These are phyloP conservation scores for Cyphomyrus discorhynchus DNA, from an alignment of 2,113 vertebrate genomes.

Conservation along the genomic window DNA sequence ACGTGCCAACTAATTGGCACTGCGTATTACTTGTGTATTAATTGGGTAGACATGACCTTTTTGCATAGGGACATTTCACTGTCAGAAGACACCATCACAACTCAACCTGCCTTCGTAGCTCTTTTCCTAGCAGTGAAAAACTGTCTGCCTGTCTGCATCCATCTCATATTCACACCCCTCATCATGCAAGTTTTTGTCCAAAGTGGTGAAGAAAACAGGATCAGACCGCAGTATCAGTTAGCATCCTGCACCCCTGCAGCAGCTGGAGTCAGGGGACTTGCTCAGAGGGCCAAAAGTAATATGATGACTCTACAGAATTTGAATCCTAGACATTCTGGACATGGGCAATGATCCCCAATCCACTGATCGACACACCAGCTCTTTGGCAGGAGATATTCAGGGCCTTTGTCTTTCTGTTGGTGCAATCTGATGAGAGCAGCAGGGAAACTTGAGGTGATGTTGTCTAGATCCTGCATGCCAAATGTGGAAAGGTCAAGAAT, in stretches of 20 bases:
- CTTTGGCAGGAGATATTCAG: not conserved
- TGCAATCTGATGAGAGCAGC: not conserved
- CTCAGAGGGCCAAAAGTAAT: not conserved
- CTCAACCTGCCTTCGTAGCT: not conserved
- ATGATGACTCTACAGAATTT: not conserved
- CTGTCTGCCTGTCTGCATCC: too few species aligned
- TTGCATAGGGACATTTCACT: not conserved
- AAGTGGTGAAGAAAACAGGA: not conserved
- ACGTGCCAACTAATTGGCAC: not conserved
- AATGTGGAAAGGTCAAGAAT: not conserved
- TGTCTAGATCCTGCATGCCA: not conserved
- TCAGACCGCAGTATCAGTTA: not conserved
- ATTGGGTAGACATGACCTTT: not conserved
- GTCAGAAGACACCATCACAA: not conserved
- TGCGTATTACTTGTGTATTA: not conserved
- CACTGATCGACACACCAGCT: not conserved
- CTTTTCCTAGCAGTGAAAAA: not conserved
- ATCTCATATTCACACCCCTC: too few species aligned
- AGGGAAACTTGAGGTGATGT: not conserved
- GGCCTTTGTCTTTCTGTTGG: not conserved
- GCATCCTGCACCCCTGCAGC: not conserved
- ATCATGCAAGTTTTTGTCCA: not conserved
- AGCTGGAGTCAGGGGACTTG: not conserved
- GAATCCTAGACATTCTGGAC: not conserved
- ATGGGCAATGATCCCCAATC: not conserved